These are phyloP conservation scores for Micromesistius poutassou DNA, from an alignment of 2,797 vertebrate genomes.

Conservation along the genomic window DNA sequence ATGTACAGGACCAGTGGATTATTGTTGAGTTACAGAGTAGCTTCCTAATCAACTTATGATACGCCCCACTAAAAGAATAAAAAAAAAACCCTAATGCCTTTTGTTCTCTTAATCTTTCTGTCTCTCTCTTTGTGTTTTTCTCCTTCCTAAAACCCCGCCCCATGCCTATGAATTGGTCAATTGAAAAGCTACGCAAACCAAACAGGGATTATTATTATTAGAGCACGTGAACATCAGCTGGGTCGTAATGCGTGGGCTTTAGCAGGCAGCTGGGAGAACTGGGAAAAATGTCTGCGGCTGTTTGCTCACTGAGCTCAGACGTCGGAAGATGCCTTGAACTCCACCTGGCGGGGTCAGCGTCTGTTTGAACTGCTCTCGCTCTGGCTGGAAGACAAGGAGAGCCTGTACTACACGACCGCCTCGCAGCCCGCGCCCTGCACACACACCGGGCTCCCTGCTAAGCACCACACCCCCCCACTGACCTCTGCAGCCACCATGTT, in stretches of 20 bases:
- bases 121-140: too few relatives aligned
- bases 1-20: too few relatives aligned
- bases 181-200: background rate
- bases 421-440: too few relatives aligned
- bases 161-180: background rate
- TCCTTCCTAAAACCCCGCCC: too few relatives aligned
- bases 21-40: too few relatives aligned
- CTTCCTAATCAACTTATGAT: too few relatives aligned
- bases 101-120: too few relatives aligned
- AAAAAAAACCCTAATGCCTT: too few relatives aligned
- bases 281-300: slow-evolving; percentile 6
- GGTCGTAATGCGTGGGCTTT: background rate
- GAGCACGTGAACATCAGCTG: background rate
- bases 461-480: background rate
- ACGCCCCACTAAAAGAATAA: too few relatives aligned
- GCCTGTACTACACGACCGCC: slow-evolving; percentile 18
- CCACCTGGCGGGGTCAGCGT: slow-evolving; percentile 20
- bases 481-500: background rate
- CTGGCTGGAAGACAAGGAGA: slow-evolving; percentile 34
- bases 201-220: background rate
- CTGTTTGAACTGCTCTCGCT: slow-evolving; percentile 28
- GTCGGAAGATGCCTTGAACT: slow-evolving; percentile 38
- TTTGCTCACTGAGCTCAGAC: slow-evolving; percentile 29
- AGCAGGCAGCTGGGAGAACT: background rate
- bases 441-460: background rate